Evolutionary conservation across 64 coral and sea anemone genomes (phyloP).

Genomic region (Cladopsammia gracilis): DNA sequence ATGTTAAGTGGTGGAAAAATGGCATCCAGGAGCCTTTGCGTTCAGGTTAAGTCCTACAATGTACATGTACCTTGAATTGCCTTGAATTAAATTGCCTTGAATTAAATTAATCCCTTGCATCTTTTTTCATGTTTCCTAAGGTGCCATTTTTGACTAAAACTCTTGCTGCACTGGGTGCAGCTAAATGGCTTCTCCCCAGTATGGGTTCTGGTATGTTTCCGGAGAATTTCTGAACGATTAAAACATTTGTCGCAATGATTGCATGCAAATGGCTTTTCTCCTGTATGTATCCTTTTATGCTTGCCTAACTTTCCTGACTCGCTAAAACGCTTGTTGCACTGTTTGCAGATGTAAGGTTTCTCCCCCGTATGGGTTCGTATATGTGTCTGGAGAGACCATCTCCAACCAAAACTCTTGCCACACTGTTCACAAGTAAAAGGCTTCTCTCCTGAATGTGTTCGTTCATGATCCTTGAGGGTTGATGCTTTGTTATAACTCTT

Average conservation of each 20-base stretch:
- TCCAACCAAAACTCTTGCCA: background rate
- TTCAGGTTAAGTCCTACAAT: too few species aligned
- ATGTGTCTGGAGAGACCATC: background rate
- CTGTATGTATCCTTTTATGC: slow-evolving; percentile 8
- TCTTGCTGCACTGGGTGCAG: slow-evolving; percentile 1
- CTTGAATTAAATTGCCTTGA: too few species aligned
- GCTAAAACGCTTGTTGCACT: slow-evolving; percentile 1
- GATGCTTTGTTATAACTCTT: background rate
- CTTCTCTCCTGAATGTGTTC: background rate
- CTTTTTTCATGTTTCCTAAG: too few species aligned
- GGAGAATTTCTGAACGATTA: background rate
- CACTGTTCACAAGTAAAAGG: background rate
- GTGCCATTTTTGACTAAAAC: too few species aligned
- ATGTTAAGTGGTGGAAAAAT: too few species aligned
- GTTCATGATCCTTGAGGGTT: background rate
- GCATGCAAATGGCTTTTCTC: slow-evolving; percentile 19
- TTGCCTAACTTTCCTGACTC: background rate
- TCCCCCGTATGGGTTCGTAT: background rate
- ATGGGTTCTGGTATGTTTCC: slow-evolving; percentile 11
- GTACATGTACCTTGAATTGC: too few species aligned
- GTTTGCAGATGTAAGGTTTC: slow-evolving; percentile 26
- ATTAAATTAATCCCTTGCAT: too few species aligned
- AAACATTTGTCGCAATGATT: background rate
- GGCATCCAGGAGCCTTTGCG: too few species aligned
- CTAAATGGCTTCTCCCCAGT: slow-evolving; percentile 42